Conservation (phyloP, 2,888 invertebrate genomes). For the Cataglyphis albicans region DNA sequence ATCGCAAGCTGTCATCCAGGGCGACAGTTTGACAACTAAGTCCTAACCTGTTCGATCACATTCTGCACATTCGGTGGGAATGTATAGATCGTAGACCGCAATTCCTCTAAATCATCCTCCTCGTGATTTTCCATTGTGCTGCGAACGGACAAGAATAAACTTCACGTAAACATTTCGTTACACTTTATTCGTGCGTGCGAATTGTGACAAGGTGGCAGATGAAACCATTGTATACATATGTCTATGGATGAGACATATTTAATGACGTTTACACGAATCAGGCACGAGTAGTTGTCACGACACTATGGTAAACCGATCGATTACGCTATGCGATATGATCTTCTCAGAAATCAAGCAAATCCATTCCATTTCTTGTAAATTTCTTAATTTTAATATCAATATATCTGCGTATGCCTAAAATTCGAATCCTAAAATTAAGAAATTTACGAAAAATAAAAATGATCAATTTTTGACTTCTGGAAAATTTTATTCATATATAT, state of each 20-base stretch:
- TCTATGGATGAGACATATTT: neutral
- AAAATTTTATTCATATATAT: no score
- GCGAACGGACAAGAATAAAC: neutral
- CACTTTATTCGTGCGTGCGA: neutral
- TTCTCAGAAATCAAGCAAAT: neutral
- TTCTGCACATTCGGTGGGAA: conserved; percentile 95
- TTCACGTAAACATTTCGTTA: conserved; percentile 3
- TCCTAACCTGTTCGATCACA: conserved; percentile 93
- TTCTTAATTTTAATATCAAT: neutral
- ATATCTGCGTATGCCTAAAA: neutral
- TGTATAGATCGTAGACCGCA: conserved; percentile 86
- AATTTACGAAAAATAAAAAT: no score
- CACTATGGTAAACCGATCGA: neutral
- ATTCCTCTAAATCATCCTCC: conserved; percentile 86
- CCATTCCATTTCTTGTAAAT: neutral
- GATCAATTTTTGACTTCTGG: no score
- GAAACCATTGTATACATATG: neutral
- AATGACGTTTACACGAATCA: conserved; percentile 3
- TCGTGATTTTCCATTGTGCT: conserved; percentile 81
- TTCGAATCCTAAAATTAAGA: neutral
- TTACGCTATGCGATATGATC: neutral
- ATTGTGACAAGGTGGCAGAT: conserved; percentile 19
- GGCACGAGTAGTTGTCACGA: neutral
- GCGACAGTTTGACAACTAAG: conserved; percentile 47
- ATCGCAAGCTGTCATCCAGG: neutral